Evolutionary conservation across 2,113 vertebrate genomes (phyloP), one percentile per base, ranked within the genome.

Genomic region (Ciconia boyciana): DNA sequence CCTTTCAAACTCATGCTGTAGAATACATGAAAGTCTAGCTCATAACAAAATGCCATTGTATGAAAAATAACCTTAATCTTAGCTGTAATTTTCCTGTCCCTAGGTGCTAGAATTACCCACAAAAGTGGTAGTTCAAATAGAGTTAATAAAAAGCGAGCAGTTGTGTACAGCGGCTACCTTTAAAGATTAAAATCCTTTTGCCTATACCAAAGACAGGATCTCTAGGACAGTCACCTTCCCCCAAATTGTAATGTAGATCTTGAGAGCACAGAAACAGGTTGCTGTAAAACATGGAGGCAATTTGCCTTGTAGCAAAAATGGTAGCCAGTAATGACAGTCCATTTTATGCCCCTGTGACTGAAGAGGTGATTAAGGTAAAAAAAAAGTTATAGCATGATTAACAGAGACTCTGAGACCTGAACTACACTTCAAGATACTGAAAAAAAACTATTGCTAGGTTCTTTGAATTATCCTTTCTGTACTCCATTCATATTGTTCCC

Each of bases 1-100:
- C 46, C 57, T 91, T 95, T 80, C 32, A 87, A 82, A 82, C 11
- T 75, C 22, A 6, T 46, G 49, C 39, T 68, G 32, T 34, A 87
- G 60, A 89, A 77, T 20, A 75, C 31, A 26, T 41, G 19, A 19
- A 92, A 93, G 51, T 60, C 61, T 87, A 82, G 82, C 41, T 90
- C n/a, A 16, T 60, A 92, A 87, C 16, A 85, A 87, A 94, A 94
- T 55, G 12, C 16, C 34, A 65, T 79, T 89, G 28, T 69, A 82
- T 80, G 18, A 96, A 94, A 94, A 92, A 94, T 76, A 93, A 76
- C 72, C 65, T 94, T 91, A 61, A 91, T 82, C 20, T 46, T 49
- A 79, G 19, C 11, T 54, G 28, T 76, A 65, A 93, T 96, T 87
- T 94, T 89, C 41, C 12, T 87, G 54, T 64, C 65, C 44, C 26